Evolutionary conservation across 2,888 invertebrate species (phyloP), one percentile per base, ranked within the genome.

Genomic region (Dorcus hopei): DNA sequence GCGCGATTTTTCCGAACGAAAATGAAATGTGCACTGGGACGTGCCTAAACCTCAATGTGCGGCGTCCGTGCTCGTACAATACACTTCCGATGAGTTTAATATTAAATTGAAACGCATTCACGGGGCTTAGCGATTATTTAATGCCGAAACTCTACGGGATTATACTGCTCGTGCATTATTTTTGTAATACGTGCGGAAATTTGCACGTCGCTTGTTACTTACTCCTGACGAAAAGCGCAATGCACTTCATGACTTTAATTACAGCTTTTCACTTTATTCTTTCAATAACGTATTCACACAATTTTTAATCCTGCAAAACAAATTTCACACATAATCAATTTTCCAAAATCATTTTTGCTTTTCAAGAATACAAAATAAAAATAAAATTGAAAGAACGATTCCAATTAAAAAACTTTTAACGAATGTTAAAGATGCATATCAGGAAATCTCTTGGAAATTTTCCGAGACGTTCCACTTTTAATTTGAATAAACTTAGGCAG

Each of bases 1-100:
- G 49, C 41, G 49, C 45, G 49, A 38, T 56, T 56, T 58, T 55
- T 50, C n/a, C 11, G 48, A 60, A 55, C 49, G 56, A 60, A 70
- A 71, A 70, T 69, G 70, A 68, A 73, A 69, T 71, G 71, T 69
- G 68, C 70, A 72, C 52, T 62, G 67, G 68, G 58, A 70, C 71
- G 70, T 70, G 68, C 63, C 65, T 70, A 71, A 72, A 71, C 65
- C 70, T 66, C 63, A 61, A 60, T 66, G 64, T 58, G 63, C 60
- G 62, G 63, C 62, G 59, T 61, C 64, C 62, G 54, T 51, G 59
- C 60, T 57, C 61, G 63, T 58, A 69, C 67, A 70, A 69, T 69
- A 66, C 67, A 70, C 68, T 67, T 70, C 71, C 71, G 71, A 70
- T 68, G 70, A 71, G 69, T 71, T 71, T 69, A 69, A 71, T 73